Evolutionary conservation across 2,888 invertebrate genomes (phyloP).

Genomic region (Eledone cirrhosa): DNA sequence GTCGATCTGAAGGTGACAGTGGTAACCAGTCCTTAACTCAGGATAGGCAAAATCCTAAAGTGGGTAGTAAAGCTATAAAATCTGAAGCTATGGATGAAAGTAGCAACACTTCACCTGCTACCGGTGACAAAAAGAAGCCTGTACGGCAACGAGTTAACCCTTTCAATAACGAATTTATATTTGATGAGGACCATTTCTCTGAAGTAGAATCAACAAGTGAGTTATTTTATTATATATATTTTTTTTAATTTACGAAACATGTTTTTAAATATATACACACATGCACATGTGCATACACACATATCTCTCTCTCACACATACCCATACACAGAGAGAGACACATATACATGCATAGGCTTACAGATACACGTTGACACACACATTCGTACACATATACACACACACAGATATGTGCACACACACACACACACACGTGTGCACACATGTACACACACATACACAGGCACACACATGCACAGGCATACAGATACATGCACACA

Average conservation of each 20-base stretch:
- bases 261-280: background rate
- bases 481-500: background rate
- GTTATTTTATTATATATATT: background rate
- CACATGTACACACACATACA: no score
- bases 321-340: no score
- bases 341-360: no score
- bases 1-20: background rate
- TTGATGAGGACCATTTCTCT: constrained; percentile 22
- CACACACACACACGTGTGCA: no score
- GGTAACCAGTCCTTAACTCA: background rate
- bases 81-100: background rate
- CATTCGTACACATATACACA: no score
- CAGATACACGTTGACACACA: background rate
- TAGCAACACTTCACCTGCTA: background rate
- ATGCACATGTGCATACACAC: background rate
- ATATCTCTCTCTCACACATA: no score
- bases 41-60: background rate
- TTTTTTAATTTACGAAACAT: background rate
- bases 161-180: constrained; percentile 16
- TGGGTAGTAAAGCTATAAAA: background rate
- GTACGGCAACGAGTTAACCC: constrained; percentile 18
- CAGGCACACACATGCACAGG: no score
- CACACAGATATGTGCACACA: no score
- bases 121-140: background rate
- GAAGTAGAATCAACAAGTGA: constrained; percentile 26